Percentiles rank a stretch among this genome's conserved stretches.
Conservation (phyloP, 2,888 invertebrate species). For the Conomelus anceps region DNA sequence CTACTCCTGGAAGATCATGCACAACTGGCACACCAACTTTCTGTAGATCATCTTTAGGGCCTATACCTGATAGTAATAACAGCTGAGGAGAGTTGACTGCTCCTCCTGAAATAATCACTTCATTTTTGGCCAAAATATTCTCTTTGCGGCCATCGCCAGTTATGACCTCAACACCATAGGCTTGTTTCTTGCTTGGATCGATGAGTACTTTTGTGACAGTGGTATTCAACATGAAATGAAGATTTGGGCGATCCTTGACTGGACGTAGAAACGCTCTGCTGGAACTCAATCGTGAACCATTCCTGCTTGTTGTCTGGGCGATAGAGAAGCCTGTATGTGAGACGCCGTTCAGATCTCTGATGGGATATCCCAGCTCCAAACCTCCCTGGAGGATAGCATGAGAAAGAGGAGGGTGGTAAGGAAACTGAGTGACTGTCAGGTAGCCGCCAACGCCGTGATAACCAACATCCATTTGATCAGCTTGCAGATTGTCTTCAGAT, state of each 20-base stretch:
- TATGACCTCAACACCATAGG: conserved; percentile 50
- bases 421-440: conserved; percentile 71
- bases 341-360: conserved; percentile 74
- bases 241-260: conserved; percentile 63
- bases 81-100: conserved; percentile 93
- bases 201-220: conserved; percentile 71
- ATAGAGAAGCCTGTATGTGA: conserved; percentile 77
- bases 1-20: conserved; percentile 72
- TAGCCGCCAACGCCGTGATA: conserved; percentile 73
- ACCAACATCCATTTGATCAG: conserved; percentile 64
- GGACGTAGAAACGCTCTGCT: conserved; percentile 78
- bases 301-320: conserved; percentile 79
- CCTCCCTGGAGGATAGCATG: conserved; percentile 62
- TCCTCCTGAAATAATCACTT: conserved; percentile 60
- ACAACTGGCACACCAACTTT: conserved; percentile 55
- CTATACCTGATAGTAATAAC: conserved; percentile 82
- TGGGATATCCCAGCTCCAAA: conserved; percentile 51
- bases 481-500: conserved; percentile 71
- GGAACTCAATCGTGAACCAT: conserved; percentile 76
- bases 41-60: conserved; percentile 63
- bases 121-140: conserved; percentile 55
- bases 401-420: conserved; percentile 78
- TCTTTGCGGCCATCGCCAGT: conserved; percentile 31
- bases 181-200: conserved; percentile 56
- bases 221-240: conserved; percentile 77